Evolutionary conservation across 2,113 vertebrate species (phyloP).

Genomic region (Marcusenius ussheri): DNA sequence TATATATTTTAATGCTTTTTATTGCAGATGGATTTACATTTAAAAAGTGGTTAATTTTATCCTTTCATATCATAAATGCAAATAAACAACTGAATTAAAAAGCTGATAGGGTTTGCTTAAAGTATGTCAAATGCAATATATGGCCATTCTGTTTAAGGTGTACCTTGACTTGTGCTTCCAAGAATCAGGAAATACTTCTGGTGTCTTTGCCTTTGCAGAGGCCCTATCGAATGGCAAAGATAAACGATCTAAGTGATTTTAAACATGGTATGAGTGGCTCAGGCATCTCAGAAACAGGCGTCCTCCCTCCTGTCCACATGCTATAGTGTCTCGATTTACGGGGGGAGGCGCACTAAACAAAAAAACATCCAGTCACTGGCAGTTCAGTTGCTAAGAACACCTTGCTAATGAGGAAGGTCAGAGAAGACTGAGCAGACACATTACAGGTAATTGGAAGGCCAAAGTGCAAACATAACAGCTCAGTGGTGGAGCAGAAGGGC

Average conservation of each 20-base stretch:
- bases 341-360: not conserved
- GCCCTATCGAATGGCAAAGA: not conserved
- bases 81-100: not conserved
- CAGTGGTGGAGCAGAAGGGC: not conserved
- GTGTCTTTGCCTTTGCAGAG: not conserved
- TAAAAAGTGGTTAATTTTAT: not conserved
- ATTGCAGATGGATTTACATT: not conserved
- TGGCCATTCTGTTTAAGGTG: not conserved
- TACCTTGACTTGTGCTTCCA: not conserved
- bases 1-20: not conserved
- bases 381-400: not conserved
- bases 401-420: not conserved
- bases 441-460: not conserved
- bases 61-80: not conserved
- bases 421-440: not conserved
- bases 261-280: not conserved
- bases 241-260: not conserved
- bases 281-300: not conserved
- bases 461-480: not conserved
- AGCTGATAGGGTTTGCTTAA: not conserved
- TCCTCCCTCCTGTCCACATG: not conserved
- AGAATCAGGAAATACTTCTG: not conserved
- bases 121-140: not conserved
- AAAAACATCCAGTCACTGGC: not conserved
- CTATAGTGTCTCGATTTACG: not conserved